Base-by-base conservation (phyloP, 2,113 vertebrate genomes). In the Nansenia antarctica region DNA sequence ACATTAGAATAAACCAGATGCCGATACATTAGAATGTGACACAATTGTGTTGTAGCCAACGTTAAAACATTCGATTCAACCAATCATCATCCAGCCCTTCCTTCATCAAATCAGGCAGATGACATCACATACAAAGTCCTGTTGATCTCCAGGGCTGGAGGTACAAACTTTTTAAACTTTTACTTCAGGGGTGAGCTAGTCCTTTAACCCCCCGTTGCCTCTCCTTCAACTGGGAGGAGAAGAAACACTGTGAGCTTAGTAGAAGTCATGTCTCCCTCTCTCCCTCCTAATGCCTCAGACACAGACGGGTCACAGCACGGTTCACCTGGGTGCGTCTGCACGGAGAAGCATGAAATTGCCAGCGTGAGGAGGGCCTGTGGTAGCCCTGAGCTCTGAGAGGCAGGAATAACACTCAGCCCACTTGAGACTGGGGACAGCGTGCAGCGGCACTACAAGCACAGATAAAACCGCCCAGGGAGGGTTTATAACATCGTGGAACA, bases 321-420 rank as follows among this genome's bases (percentile, higher is more conserved):
- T 81, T 78, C 80, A 83, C 64, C 79, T 45, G 82, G 70, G 6
- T 39, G 72, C 73, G 47, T 27, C 34, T 52, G 74, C 60, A 9
- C 72, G 2, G 9, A 82, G 79, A 79, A 86, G 76, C 87, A 69
- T 84, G 82, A 89, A 85, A 88, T 82, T 82, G 82, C 78, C 59
- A 72, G 62, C 63, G 49, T 61, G 59, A 61, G 54, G n/a, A n/a
- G 55, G 34, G 45, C 62, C 29, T 58, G n/a, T n/a, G n/a, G n/a
- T 49, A 1, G 12, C 27, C 27, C 29, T 66, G 52, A 59, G 62
- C 57, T 66, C 24, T 18, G 26, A 49, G 7, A 68, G 62, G 12
- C 49, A 72, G 30, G 12, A 60, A 60, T 52, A 62, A 31, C 75
- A 37, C 26, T 45, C 76, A 55, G 78, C 69, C 69, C 66, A 80